phyloP scores from a whole-genome alignment of 2,888 invertebrate genomes.

The Platycheirus albimanus region DNA sequence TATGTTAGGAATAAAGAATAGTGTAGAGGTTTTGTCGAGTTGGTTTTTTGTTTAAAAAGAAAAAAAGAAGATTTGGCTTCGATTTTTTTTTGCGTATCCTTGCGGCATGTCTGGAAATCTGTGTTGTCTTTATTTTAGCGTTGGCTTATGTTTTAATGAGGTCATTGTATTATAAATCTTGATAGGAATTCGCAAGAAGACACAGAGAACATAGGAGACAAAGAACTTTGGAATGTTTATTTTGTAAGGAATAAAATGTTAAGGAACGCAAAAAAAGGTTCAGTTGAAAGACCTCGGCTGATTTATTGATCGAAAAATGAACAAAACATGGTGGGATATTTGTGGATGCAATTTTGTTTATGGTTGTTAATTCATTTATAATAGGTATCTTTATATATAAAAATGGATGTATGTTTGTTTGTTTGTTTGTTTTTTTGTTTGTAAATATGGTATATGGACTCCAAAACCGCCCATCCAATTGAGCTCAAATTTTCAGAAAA shows the following conservation, averaged over 20 bases:
- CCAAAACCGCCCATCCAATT: too few species aligned
- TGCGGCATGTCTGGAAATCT: slow-evolving; percentile 47
- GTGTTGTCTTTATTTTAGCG: slow-evolving; percentile 34
- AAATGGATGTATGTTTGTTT: too few species aligned
- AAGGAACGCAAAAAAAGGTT: not conserved
- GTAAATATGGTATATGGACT: too few species aligned
- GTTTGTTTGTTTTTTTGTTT: too few species aligned
- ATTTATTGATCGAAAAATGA: too few species aligned
- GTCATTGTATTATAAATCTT: slow-evolving; percentile 67
- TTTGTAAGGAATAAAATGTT: not conserved
- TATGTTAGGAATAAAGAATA: slow-evolving; percentile 1
- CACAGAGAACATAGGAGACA: slow-evolving; percentile 5
- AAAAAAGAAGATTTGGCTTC: not conserved
- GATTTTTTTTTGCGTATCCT: slow-evolving; percentile 32
- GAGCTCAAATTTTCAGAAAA: too few species aligned
- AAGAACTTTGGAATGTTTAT: slow-evolving; percentile 22
- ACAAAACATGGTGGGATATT: too few species aligned
- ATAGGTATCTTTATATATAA: too few species aligned
- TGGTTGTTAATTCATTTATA: too few species aligned
- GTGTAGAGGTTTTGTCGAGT: slow-evolving; percentile 14
- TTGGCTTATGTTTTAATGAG: slow-evolving; percentile 40
- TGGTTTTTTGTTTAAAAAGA: too few species aligned
- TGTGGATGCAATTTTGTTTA: too few species aligned
- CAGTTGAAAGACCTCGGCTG: slow-evolving; percentile 32
- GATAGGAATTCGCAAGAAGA: slow-evolving; percentile 31